Conservation (phyloP, 1,140 invertebrate genomes). For the Neodiprion pinetum region DNA sequence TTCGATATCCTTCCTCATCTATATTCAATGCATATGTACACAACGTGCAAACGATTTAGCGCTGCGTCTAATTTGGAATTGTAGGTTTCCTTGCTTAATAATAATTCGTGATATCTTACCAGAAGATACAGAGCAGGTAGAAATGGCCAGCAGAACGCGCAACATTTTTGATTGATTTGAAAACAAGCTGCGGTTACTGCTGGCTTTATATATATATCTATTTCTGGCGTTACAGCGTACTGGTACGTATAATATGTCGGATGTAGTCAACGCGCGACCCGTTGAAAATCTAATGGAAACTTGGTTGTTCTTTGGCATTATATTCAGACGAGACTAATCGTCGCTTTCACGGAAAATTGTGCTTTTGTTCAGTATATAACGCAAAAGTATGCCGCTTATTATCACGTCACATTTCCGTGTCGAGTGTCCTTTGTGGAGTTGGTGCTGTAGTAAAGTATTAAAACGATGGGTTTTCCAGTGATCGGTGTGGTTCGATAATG, state of each 20-base stretch:
- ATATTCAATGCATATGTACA: background rate
- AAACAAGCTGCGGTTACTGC: background rate
- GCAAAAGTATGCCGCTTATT: too few relatives aligned
- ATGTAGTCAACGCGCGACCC: background rate
- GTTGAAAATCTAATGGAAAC: conserved; percentile 4
- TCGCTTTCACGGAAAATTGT: background rate
- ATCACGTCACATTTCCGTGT: too few relatives aligned
- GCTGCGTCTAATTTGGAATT: too few relatives aligned
- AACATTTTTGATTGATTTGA: background rate
- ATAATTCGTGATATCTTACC: background rate
- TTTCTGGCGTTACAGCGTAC: background rate
- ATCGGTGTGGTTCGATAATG: too few relatives aligned
- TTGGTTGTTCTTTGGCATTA: background rate
- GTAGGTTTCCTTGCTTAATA: too few relatives aligned
- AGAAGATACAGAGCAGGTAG: background rate
- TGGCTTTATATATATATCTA: background rate
- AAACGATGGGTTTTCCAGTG: too few relatives aligned
- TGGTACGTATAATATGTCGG: conserved; percentile 1
- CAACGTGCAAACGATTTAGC: too few relatives aligned
- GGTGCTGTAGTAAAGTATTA: too few relatives aligned
- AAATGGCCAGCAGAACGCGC: background rate
- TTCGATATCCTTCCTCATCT: background rate
- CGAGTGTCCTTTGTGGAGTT: too few relatives aligned
- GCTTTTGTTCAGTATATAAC: background rate
- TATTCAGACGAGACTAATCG: background rate